Evolutionary conservation across 2,797 vertebrate species (phyloP).

Genomic region (Siniperca obscura): DNA sequence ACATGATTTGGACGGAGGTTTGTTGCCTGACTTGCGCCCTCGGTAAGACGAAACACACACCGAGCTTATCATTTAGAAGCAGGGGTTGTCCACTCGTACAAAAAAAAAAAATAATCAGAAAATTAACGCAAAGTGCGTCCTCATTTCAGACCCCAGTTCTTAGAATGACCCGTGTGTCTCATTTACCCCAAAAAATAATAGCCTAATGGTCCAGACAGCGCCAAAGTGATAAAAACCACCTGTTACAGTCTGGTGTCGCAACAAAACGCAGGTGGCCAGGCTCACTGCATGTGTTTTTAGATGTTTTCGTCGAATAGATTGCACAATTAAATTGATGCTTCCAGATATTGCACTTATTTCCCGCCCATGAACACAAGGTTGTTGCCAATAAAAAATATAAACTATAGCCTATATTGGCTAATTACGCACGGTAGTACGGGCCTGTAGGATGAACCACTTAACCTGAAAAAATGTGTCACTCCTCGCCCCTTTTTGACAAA

Average conservation of each 20-base stretch:
- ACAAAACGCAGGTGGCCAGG: neutral
- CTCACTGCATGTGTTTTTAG: neutral
- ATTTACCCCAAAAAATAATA: conserved; percentile 9
- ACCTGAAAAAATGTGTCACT: conserved; percentile 17
- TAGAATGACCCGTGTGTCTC: conserved; percentile 13
- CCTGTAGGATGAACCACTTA: neutral
- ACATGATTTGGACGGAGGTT: conserved; percentile 99
- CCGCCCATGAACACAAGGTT: neutral
- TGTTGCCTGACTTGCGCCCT: conserved; percentile 98
- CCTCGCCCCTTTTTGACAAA: neutral
- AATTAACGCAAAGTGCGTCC: conserved; percentile 40
- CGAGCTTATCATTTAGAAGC: conserved; percentile 96
- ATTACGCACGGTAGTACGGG: conserved; percentile 37
- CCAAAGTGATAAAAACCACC: conserved; percentile 67
- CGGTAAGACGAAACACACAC: conserved; percentile 99
- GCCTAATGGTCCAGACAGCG: conserved; percentile 5
- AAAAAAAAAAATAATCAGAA: conserved; percentile 40
- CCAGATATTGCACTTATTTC: conserved; percentile 22
- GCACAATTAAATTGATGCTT: neutral
- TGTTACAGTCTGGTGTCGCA: conserved; percentile 53
- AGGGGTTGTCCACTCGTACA: conserved; percentile 42
- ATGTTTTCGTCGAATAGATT: neutral
- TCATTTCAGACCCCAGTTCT: conserved; percentile 55
- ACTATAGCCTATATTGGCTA: neutral
- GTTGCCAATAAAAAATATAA: neutral